phyloP scores from a whole-genome alignment of 2,888 invertebrate genomes.

The Macrosoma leucophasiata region DNA sequence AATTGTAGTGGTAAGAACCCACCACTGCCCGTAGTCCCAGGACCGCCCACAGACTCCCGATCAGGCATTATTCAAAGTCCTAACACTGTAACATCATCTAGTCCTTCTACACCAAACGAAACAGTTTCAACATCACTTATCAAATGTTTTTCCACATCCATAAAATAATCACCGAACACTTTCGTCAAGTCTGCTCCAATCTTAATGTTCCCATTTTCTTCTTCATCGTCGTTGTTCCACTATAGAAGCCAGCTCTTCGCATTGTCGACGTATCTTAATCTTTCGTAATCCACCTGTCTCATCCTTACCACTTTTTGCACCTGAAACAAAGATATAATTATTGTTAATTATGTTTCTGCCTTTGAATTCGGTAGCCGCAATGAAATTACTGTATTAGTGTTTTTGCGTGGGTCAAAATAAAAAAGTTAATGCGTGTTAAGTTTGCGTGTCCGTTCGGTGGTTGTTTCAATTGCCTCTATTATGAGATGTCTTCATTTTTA shows the following conservation, averaged over 20 bases:
- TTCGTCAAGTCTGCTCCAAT: conserved; percentile 61
- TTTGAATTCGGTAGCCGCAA: conserved; percentile 39
- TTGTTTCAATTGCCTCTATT: conserved; percentile 47
- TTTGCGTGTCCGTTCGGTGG: conserved; percentile 39
- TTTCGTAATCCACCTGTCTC: conserved; percentile 27
- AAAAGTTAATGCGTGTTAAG: conserved; percentile 42
- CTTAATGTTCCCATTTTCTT: conserved; percentile 47
- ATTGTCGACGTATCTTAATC: conserved; percentile 10
- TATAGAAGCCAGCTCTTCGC: conserved; percentile 25
- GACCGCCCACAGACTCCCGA: conserved; percentile 72
- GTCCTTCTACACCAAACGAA: conserved; percentile 30
- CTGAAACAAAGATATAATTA: conserved; percentile 57
- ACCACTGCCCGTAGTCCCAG: conserved; percentile 73
- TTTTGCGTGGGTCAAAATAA: conserved; percentile 35
- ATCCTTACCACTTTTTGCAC: conserved; percentile 38
- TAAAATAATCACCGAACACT: conserved; percentile 22
- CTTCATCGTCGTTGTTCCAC: conserved; percentile 39
- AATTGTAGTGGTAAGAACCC: conserved; percentile 76
- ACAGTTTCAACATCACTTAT: conserved; percentile 24
- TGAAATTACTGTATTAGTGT: conserved; percentile 37
- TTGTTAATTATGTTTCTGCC: conserved; percentile 34
- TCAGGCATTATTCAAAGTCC: conserved; percentile 69
- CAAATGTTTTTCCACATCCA: conserved; percentile 13
- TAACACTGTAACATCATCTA: conserved; percentile 44
- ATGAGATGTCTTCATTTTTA: conserved; percentile 46